Evolutionary conservation across 1,140 invertebrate species (phyloP).

Genomic region (Papilio machaon): DNA sequence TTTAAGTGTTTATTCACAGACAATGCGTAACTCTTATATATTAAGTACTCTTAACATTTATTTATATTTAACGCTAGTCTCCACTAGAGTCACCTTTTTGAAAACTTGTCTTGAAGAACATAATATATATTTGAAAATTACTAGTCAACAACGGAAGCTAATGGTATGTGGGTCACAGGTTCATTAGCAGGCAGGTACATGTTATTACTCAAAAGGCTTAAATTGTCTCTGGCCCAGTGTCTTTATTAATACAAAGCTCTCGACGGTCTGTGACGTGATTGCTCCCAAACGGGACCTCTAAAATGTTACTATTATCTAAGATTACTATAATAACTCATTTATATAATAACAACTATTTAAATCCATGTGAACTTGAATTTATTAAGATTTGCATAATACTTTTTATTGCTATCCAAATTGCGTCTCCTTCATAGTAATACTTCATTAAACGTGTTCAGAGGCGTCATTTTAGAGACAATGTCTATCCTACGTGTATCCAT

Average conservation of each 20-base stretch:
- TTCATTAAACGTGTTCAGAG: not conserved
- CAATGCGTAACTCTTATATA: not conserved
- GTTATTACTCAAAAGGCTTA: slow-evolving; percentile 34
- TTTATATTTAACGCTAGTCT: no score
- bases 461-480: slow-evolving; percentile 18
- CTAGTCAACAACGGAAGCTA: not conserved
- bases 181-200: not conserved
- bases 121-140: not conserved
- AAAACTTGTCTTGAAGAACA: not conserved
- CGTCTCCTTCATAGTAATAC: not conserved
- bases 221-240: slow-evolving; percentile 18
- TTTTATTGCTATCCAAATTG: no score
- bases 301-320: slow-evolving; percentile 11
- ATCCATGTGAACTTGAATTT: no score
- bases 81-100: no score
- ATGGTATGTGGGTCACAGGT: not conserved
- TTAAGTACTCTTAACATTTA: not conserved
- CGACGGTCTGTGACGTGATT: slow-evolving; percentile 26
- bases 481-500: slow-evolving; percentile 13
- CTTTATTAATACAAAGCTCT: slow-evolving; percentile 45
- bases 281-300: slow-evolving; percentile 1
- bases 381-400: no score
- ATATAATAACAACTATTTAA: no score
- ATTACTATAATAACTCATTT: not conserved
- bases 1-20: slow-evolving; percentile 60